Percentiles rank a stretch among this genome's conserved stretches.
These are phyloP conservation scores for Temnothorax unifasciatus DNA, from an alignment of 2,888 invertebrate species.

Conservation along the genomic window DNA sequence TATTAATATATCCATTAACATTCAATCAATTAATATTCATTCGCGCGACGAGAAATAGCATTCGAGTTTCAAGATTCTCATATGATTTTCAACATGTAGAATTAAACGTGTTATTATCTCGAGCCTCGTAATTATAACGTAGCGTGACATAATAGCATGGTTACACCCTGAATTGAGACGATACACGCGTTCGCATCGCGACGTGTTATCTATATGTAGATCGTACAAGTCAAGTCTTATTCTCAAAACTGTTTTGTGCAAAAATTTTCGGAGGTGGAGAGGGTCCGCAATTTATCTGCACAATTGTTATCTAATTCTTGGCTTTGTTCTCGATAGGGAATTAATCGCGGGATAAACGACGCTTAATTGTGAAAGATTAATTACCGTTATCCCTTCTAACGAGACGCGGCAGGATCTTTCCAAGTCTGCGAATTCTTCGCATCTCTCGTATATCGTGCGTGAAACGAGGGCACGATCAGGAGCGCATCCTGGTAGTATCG, in stretches of 20 bases:
- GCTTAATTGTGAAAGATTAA: slow-evolving; percentile 22
- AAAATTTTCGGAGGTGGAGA: neutral
- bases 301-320: neutral
- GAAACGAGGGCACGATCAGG: slow-evolving; percentile 52
- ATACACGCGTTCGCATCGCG: slow-evolving; percentile 14
- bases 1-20: slow-evolving; percentile 38
- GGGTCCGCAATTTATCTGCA: no score
- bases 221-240: neutral
- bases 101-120: slow-evolving; percentile 22
- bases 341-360: slow-evolving; percentile 17
- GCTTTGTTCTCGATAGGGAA: neutral
- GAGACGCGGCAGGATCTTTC: neutral
- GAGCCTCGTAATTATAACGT: slow-evolving; percentile 9
- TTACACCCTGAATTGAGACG: slow-evolving; percentile 16
- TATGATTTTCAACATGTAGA: neutral
- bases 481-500: slow-evolving; percentile 45
- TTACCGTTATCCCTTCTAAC: neutral
- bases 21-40: slow-evolving; percentile 28
- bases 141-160: slow-evolving; percentile 19
- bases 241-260: neutral
- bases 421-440: neutral
- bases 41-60: slow-evolving; percentile 12
- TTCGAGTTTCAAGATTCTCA: slow-evolving; percentile 17
- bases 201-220: neutral
- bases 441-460: neutral